These are phyloP conservation scores for Sebastiscus albofasciatus DNA, from an alignment of 2,797 vertebrate species.

Conservation along the genomic window DNA sequence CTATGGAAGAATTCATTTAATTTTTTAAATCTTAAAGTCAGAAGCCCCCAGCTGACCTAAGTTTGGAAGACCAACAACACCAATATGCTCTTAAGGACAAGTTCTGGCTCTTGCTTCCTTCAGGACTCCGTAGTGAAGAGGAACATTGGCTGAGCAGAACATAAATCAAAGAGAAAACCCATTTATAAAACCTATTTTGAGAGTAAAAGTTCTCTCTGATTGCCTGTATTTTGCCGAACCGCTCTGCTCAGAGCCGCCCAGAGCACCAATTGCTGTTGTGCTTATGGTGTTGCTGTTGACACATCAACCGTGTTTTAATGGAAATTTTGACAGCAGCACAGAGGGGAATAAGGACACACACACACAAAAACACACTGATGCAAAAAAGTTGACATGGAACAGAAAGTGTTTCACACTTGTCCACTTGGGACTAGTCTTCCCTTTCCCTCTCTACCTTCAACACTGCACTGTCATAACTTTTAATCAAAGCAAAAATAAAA, in stretches of 20 bases:
- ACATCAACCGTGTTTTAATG: constrained; percentile 51
- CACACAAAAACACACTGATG: too few relatives aligned
- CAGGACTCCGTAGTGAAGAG: constrained; percentile 6
- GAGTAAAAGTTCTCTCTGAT: constrained; percentile 23
- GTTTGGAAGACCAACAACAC: neutral
- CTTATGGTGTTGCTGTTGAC: constrained; percentile 32
- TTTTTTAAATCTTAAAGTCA: neutral
- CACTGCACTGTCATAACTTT: constrained; percentile 9
- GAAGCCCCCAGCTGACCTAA: neutral
- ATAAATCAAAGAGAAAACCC: constrained; percentile 37
- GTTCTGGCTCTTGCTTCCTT: neutral
- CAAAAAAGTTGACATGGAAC: neutral
- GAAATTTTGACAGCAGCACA: constrained; percentile 47
- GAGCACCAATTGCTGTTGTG: constrained; percentile 5
- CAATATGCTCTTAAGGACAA: neutral
- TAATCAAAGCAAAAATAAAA: constrained; percentile 27
- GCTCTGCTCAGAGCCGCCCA: neutral
- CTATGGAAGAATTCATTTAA: neutral
- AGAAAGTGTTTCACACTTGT: neutral
- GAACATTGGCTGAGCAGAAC: neutral
- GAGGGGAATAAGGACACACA: neutral
- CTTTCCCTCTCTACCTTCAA: neutral
- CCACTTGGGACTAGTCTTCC: neutral
- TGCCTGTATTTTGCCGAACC: constrained; percentile 13
- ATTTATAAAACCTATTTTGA: constrained; percentile 25